A percentile compares a stretch with the other conserved stretches of the same genome.
phyloP scores from a whole-genome alignment of 2,888 invertebrate genomes.

The Schrankia costaestrigalis region DNA sequence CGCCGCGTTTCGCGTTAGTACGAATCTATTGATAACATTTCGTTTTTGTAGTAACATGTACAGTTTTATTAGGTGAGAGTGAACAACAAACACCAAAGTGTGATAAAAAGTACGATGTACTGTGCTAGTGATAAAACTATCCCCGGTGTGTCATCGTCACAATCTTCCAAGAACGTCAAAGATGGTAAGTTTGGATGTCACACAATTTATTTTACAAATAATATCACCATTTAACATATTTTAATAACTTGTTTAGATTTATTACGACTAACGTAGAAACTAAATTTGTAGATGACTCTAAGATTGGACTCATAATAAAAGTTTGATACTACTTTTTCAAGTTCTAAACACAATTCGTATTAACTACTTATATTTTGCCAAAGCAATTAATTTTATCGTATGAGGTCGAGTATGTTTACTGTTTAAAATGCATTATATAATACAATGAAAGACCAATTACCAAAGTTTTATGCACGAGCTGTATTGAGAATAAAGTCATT shows the following conservation, averaged over 20 bases:
- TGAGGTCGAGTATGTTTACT: too few species aligned
- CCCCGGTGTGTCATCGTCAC: constrained; percentile 86
- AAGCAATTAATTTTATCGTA: too few species aligned
- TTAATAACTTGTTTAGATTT: not conserved
- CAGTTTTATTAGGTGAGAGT: constrained; percentile 81
- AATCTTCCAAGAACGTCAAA: constrained; percentile 86
- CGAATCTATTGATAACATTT: constrained; percentile 60
- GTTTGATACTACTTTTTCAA: constrained; percentile 33
- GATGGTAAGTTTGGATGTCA: constrained; percentile 83
- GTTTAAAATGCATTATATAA: too few species aligned
- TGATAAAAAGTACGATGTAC: constrained; percentile 80
- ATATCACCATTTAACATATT: not conserved
- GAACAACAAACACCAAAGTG: constrained; percentile 55
- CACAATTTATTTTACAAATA: constrained; percentile 17
- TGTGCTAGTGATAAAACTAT: constrained; percentile 88
- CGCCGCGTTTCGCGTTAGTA: constrained; percentile 67
- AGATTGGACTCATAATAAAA: constrained; percentile 16
- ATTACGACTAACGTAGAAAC: not conserved
- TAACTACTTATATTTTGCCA: too few species aligned
- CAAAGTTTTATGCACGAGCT: too few species aligned
- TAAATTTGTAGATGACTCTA: not conserved
- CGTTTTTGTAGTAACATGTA: constrained; percentile 67
- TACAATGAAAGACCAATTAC: too few species aligned
- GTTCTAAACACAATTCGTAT: too few species aligned
- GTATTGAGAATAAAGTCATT: too few species aligned